Evolutionary conservation across 2,113 vertebrate species (phyloP), one percentile per base, ranked within the genome.

Genomic region (Vidua macroura): DNA sequence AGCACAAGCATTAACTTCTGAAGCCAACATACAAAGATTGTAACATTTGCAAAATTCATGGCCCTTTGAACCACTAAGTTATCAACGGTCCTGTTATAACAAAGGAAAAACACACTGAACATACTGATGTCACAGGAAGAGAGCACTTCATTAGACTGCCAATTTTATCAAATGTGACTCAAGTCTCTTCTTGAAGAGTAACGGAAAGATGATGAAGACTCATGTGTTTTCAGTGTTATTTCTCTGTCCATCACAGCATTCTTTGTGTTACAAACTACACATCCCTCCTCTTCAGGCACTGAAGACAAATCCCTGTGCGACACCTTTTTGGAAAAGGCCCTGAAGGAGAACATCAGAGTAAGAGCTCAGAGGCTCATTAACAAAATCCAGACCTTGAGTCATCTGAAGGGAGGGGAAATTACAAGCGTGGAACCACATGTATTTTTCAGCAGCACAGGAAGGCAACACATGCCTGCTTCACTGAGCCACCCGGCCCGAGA

Each of bases 341-440:
- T 24, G 63, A 73, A 81, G 88, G 35, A 19, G 59, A 89, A 7
- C 10, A 92, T 41, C 39, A 64, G 37, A 62, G 28, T 4, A 46
- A 80, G 62, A 25, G 78, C 85, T 93, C 27, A 62, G 39, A 67
- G 79, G 62, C 68, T 68, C 63, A 88, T 91, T 90, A 96, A 92
- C 88, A 91, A 92, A 93, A 90, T 53, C 69, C 84, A 79, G 92
- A 90, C 87, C 62, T 88, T 96, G 95, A 95, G 77, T 93, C 93
- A 96, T 93, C 78, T 20, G 58, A 94, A 77, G 44, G 82, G 83
- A 92, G 44, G 88, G 83, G 92, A 91, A 89, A 88, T 88, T 88
- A 91, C 88, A 92, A 63, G 85, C 33, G 87, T 53, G 63, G 95
- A 90, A 72, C 91, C 92, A 84, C 92, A 92, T 88, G 89, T 73